Conservation (phyloP, 2,888 invertebrate genomes). For the Alloscopus bannaensis region DNA sequence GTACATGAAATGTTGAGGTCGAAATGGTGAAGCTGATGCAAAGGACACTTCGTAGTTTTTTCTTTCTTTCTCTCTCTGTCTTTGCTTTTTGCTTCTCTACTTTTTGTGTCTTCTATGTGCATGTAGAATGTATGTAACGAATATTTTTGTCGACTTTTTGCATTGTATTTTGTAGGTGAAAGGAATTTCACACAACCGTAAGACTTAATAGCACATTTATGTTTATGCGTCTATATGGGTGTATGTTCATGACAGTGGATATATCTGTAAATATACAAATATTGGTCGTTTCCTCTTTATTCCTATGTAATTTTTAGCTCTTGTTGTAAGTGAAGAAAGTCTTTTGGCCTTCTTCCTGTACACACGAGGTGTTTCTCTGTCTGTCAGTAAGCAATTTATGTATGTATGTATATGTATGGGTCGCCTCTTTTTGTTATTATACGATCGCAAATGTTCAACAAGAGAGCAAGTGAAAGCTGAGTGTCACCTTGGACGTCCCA, state of each 20-base stretch:
- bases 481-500: conserved; percentile 49
- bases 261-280: too few species aligned
- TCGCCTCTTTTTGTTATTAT: conserved; percentile 35
- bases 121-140: conserved; percentile 8
- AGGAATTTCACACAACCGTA: neutral
- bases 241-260: too few species aligned
- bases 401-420: conserved; percentile 4
- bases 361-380: neutral
- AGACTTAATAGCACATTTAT: neutral
- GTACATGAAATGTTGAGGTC: conserved; percentile 18
- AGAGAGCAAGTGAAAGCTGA: conserved; percentile 53
- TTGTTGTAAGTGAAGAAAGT: too few species aligned
- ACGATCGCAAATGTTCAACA: conserved; percentile 47
- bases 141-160: neutral
- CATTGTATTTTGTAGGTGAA: conserved; percentile 3
- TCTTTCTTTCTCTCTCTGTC: neutral
- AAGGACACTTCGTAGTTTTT: too few species aligned
- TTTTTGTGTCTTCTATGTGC: conserved; percentile 4
- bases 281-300: too few species aligned
- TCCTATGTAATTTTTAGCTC: too few species aligned
- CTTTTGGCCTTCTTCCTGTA: conserved; percentile 7
- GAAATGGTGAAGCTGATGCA: conserved; percentile 10
- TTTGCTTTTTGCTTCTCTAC: neutral
- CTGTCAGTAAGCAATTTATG: conserved; percentile 5
- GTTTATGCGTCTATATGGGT: too few species aligned